These are phyloP conservation scores for Rissa tridactyla DNA, from an alignment of 2,113 vertebrate species.

Conservation along the genomic window DNA sequence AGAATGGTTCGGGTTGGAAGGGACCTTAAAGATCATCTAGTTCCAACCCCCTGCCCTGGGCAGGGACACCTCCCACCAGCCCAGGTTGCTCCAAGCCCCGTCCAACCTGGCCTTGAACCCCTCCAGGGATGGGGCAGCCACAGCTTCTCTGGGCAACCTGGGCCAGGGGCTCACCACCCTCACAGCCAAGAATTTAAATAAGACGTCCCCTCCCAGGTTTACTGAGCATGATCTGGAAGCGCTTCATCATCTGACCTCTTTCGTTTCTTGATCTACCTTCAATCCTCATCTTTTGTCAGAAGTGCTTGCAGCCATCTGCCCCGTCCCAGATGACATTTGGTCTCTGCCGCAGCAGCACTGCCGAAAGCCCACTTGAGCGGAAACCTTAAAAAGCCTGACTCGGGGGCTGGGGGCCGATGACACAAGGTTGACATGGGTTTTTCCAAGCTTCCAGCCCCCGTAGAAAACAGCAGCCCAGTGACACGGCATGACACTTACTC, in stretches of 20 bases:
- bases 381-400: background rate
- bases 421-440: background rate
- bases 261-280: background rate
- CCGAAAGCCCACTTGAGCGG: background rate
- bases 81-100: too few species aligned
- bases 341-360: background rate
- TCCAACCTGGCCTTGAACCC: too few species aligned
- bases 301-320: background rate
- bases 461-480: background rate
- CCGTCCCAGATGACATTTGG: accelerated
- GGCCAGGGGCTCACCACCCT: too few species aligned
- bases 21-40: too few species aligned
- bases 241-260: background rate
- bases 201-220: background rate
- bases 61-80: too few species aligned
- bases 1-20: too few species aligned
- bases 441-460: background rate
- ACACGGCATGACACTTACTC: background rate
- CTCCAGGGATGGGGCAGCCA: too few species aligned
- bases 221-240: background rate
- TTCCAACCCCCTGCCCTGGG: too few species aligned
- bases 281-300: background rate
- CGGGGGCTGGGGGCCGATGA: background rate
- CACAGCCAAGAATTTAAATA: too few species aligned
- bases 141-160: too few species aligned